A percentile compares a stretch with the other conserved stretches of the same genome.
Evolutionary conservation across 2,888 invertebrate species (phyloP).

Genomic region (Noctua janthe): DNA sequence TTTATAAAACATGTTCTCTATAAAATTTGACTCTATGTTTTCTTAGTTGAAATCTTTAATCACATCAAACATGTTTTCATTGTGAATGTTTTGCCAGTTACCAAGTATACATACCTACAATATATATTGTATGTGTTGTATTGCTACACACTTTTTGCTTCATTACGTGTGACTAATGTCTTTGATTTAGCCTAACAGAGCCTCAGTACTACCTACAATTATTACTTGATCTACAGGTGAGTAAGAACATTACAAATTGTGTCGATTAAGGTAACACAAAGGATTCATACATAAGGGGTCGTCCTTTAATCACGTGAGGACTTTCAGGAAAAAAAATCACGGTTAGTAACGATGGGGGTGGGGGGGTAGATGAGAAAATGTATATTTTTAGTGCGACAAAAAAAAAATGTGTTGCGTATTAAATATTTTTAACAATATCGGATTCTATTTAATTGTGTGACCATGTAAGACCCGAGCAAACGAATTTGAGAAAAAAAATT

Average conservation of each 20-base stretch:
- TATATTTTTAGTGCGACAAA: no score
- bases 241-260: neutral
- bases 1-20: neutral
- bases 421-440: no score
- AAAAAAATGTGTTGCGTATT: no score
- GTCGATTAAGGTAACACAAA: neutral
- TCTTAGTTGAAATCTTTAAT: neutral
- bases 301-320: no score
- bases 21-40: neutral
- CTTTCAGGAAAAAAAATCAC: no score
- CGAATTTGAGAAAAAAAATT: no score
- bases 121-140: neutral
- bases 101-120: neutral
- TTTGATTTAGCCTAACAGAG: neutral
- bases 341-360: no score
- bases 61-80: neutral
- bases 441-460: no score
- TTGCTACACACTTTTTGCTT: neutral
- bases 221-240: neutral
- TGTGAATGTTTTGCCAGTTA: neutral
- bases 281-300: neutral
- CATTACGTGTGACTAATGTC: constrained; percentile 25
- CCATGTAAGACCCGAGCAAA: no score
- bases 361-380: no score
- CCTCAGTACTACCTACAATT: neutral